A percentile compares a stretch with the other conserved stretches of the same genome.
These are phyloP conservation scores for Serinus canaria DNA, from an alignment of 2,113 vertebrate genomes.

Conservation along the genomic window DNA sequence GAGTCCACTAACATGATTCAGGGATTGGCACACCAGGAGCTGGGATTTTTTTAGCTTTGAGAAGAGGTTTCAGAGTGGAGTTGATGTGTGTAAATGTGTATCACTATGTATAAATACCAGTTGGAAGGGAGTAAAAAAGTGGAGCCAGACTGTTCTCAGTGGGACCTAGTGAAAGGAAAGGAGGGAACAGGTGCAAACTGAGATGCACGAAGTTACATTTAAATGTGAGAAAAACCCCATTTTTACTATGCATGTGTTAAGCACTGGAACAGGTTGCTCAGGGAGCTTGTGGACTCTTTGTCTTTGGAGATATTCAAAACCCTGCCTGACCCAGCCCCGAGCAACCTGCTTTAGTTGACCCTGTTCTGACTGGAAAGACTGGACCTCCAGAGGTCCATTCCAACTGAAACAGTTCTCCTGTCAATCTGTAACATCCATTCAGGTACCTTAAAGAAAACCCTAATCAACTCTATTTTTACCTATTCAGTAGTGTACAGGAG, in stretches of 20 bases:
- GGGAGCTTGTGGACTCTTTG: neutral
- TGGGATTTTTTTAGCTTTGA: neutral
- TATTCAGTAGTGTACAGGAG: neutral
- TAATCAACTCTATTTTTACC: neutral
- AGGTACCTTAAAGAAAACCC: neutral
- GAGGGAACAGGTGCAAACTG: neutral
- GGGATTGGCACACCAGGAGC: neutral
- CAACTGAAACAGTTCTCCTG: neutral
- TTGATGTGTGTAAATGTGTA: neutral
- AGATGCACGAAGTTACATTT: neutral
- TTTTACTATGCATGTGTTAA: neutral
- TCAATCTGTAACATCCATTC: neutral
- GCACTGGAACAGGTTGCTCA: neutral
- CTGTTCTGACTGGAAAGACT: neutral
- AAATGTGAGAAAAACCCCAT: fast-evolving
- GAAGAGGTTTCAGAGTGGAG: neutral
- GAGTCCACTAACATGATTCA: neutral
- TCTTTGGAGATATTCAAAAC: neutral
- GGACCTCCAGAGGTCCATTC: neutral
- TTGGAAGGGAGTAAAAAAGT: neutral
- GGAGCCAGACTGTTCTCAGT: neutral
- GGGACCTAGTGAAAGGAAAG: neutral
- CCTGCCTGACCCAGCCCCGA: neutral
- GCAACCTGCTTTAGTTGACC: neutral
- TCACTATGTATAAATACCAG: neutral